Conservation (phyloP, 1,140 invertebrate genomes). For the Choristoneura fumiferana region DNA sequence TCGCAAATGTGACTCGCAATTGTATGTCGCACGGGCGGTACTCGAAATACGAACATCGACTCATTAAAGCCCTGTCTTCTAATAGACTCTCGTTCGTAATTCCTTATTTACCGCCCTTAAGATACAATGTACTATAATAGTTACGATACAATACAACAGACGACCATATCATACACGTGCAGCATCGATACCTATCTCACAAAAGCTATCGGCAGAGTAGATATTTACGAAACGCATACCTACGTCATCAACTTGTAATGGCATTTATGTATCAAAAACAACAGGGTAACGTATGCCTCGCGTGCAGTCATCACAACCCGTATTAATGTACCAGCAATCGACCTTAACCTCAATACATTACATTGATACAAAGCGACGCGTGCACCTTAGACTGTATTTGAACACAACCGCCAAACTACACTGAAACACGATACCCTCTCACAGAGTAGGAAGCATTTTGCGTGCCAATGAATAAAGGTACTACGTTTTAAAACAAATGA, state of each 20-base stretch:
- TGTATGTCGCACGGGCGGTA: too few species aligned
- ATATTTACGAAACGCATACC: background rate
- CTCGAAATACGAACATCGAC: too few species aligned
- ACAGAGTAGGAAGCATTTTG: slow-evolving; percentile 40
- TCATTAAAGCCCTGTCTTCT: too few species aligned
- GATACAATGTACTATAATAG: too few species aligned
- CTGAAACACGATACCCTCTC: slow-evolving; percentile 47
- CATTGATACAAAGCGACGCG: slow-evolving; percentile 1
- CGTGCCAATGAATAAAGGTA: slow-evolving; percentile 46
- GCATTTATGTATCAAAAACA: slow-evolving; percentile 3
- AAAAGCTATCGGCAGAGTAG: background rate
- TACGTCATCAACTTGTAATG: background rate
- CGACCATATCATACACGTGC: too few species aligned
- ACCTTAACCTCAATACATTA: slow-evolving; percentile 8
- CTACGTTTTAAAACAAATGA: slow-evolving; percentile 5
- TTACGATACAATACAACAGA: too few species aligned
- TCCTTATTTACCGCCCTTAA: too few species aligned
- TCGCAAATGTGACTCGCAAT: too few species aligned
- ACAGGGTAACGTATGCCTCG: slow-evolving; percentile 1
- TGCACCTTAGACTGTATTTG: background rate
- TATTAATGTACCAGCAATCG: slow-evolving; percentile 10
- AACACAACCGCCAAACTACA: slow-evolving; percentile 38
- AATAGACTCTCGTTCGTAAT: too few species aligned
- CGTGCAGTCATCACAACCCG: slow-evolving; percentile 1
- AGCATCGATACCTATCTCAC: background rate